Percentiles rank a stretch among this genome's conserved stretches.
Evolutionary conservation across 1,140 invertebrate species (phyloP).

Genomic region (Bombus polaris): DNA sequence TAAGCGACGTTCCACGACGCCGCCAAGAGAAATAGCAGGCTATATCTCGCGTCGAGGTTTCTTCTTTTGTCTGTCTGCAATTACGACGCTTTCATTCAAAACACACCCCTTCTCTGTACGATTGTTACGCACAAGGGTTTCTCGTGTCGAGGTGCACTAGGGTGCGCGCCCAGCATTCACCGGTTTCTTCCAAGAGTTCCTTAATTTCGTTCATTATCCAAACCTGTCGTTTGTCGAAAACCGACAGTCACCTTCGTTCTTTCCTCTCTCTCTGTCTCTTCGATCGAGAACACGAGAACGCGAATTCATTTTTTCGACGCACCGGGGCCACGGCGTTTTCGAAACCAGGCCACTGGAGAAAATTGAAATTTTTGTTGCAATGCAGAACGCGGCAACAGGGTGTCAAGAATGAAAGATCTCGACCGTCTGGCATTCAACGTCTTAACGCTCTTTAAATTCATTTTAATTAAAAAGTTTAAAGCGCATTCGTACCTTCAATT

Average conservation of each 20-base stretch:
- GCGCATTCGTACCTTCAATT: slow-evolving; percentile 6
- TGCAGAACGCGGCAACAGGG: not conserved
- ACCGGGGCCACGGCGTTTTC: not conserved
- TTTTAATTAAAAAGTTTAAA: slow-evolving; percentile 45
- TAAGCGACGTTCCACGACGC: slow-evolving; percentile 50
- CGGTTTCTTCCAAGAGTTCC: not conserved
- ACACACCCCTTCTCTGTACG: slow-evolving; percentile 47
- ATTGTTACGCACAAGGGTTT: slow-evolving; percentile 63
- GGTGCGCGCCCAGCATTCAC: not conserved
- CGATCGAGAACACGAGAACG: not conserved
- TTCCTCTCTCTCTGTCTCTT: not conserved
- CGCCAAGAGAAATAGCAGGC: not conserved
- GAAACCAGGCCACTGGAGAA: not conserved
- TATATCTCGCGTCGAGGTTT: slow-evolving; percentile 26
- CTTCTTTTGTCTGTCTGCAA: slow-evolving; percentile 69
- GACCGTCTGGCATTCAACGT: not conserved
- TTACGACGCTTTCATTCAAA: slow-evolving; percentile 68
- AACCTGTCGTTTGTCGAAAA: not conserved
- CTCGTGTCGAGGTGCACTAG: slow-evolving; percentile 43
- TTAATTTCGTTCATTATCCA: slow-evolving; percentile 34
- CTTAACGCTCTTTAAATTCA: slow-evolving; percentile 12
- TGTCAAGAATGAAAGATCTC: not conserved
- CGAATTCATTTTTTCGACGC: not conserved
- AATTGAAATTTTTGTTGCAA: not conserved
- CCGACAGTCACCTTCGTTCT: not conserved